These are phyloP conservation scores for Gallirallus australis DNA, from an alignment of 2,797 vertebrate species.

Conservation along the genomic window DNA sequence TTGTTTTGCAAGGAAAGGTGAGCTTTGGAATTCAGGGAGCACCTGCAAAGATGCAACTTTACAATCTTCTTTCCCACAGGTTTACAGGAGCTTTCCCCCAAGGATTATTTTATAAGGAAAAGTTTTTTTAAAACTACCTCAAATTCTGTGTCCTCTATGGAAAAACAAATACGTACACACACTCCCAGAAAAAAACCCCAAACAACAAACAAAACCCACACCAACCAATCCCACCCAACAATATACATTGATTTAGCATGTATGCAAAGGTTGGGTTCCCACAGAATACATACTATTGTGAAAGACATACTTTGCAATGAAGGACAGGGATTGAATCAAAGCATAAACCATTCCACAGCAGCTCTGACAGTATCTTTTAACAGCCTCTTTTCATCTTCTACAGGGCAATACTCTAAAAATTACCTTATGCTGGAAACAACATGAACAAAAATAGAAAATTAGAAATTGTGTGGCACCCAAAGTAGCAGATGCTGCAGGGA, in stretches of 20 bases:
- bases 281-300: not conserved
- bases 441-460: not conserved
- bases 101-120: not conserved
- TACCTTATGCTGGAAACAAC: not conserved
- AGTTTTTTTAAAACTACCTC: no score
- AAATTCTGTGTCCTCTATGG: not conserved
- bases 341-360: not conserved
- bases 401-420: fast-evolving
- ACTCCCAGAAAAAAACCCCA: no score
- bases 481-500: not conserved
- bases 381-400: not conserved
- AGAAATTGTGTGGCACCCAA: not conserved
- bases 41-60: not conserved
- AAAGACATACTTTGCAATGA: not conserved
- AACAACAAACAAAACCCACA: no score
- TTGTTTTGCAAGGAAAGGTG: not conserved
- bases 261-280: not conserved
- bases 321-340: not conserved
- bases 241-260: not conserved
- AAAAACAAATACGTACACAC: not conserved
- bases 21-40: not conserved
- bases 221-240: no score
- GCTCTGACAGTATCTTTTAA: not conserved
- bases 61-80: not conserved
- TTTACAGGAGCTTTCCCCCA: not conserved